Evolutionary conservation across 2,797 vertebrate genomes (phyloP).

Genomic region (Hydrolagus colliei): DNA sequence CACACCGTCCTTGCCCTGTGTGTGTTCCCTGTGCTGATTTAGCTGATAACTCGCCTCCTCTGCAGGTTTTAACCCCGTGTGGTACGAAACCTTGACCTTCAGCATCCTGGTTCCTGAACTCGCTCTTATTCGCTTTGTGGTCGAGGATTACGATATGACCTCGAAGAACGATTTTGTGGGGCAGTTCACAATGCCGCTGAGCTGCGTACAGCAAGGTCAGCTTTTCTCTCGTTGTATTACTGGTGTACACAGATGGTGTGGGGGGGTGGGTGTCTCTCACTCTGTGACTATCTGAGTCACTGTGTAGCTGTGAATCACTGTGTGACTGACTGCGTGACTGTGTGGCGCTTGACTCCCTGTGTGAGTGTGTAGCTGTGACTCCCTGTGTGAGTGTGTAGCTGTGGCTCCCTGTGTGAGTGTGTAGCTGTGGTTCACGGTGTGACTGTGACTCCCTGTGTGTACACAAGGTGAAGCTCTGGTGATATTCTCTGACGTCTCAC

Average conservation of each 20-base stretch:
- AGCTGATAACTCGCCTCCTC: background rate
- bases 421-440: too few relatives aligned
- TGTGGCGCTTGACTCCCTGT: too few relatives aligned
- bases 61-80: slow-evolving; percentile 82
- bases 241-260: background rate
- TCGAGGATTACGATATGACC: slow-evolving; percentile 71
- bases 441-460: too few relatives aligned
- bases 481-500: too few relatives aligned
- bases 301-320: background rate
- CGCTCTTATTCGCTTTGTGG: slow-evolving; percentile 76
- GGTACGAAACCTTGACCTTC: slow-evolving; percentile 79
- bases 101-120: slow-evolving; percentile 70
- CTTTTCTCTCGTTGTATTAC: too few relatives aligned
- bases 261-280: too few relatives aligned
- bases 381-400: too few relatives aligned
- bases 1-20: background rate
- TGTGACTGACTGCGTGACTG: too few relatives aligned
- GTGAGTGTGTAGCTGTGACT: background rate
- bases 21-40: slow-evolving; percentile 19
- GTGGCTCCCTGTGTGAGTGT: too few relatives aligned
- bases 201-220: slow-evolving; percentile 69
- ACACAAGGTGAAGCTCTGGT: too few relatives aligned
- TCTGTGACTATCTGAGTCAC: too few relatives aligned
- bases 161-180: slow-evolving; percentile 78
- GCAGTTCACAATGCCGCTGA: slow-evolving; percentile 75